Base-by-base conservation (phyloP, 1,140 invertebrate species). In the Dermatophagoides farinae region DNA sequence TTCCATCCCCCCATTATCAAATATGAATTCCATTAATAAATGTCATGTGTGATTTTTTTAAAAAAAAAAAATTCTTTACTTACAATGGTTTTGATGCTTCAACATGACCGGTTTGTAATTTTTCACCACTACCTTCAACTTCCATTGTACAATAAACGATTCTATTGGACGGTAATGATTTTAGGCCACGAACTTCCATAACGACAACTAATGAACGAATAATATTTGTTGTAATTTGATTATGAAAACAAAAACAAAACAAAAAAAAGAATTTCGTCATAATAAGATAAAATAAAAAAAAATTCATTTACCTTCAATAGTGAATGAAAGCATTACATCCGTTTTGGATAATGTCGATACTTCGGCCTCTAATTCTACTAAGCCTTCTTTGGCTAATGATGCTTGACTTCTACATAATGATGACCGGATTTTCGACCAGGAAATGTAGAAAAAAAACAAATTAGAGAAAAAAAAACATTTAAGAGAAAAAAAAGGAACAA, bases 101-200 rank as follows among this genome's bases (percentile, higher is more conserved):
- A 1, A 93, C 92, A 74, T 97, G 92, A 77, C 97, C 96, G 9
- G 96, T 99, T 76, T 97, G 93, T 43, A 98, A 75, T 73, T 98
- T 98, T 70, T 97, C 91, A 44, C 91, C 89, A 37, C 74, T 74
- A 60, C 86, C 86, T 74, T 98, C 93, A 1, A 97, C 91, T 77
- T 99, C 95, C 96, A 99, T 98, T 23, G 93, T 98, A 73, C 96
- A 98, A 76, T 98, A 99, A 38, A 99, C 92, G 68, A 98, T 96
- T 69, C 92, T 80, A 77, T 93, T 97, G 16, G 90, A 84, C 65
- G 91, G 84, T 65, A 98, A 75, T 40, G 89, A 93, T 74, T 97
- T 97, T 46, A 99, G 77, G 63, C 91, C 91, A 74, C 96, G 92
- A 51, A 98, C 93, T 77, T 99, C 95, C 84, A 97, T 95, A 43